phyloP scores from a whole-genome alignment of 2,888 invertebrate species.

The Patella ulyssiponensis region DNA sequence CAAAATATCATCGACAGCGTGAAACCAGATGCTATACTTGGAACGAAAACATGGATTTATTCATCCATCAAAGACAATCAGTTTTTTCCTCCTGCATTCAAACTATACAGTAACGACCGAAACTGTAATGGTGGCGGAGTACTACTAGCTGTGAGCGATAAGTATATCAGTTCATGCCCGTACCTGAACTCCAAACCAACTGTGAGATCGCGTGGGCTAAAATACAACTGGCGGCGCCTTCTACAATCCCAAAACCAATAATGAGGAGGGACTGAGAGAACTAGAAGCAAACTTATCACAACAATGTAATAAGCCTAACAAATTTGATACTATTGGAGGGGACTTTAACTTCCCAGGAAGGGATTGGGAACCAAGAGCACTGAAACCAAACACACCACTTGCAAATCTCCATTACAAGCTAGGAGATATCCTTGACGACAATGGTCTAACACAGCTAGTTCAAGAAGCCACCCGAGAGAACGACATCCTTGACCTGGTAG shows the following conservation, averaged over 20 bases:
- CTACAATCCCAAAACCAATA: too few relatives aligned
- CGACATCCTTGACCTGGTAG: background rate
- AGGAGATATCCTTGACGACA: constrained; percentile 22
- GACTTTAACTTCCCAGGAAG: constrained; percentile 19
- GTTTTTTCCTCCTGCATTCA: constrained; percentile 27
- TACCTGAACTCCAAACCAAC: constrained; percentile 20
- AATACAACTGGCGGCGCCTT: too few relatives aligned
- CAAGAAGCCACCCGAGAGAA: constrained; percentile 22
- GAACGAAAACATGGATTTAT: constrained; percentile 12
- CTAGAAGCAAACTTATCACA: background rate
- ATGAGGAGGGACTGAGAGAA: too few relatives aligned
- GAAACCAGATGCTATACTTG: constrained; percentile 19
- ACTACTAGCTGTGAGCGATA: constrained; percentile 27
- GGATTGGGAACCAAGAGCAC: constrained; percentile 16
- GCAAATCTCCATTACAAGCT: constrained; percentile 14
- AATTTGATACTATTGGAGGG: constrained; percentile 1
- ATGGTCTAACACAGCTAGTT: constrained; percentile 21
- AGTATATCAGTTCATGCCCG: constrained; percentile 20
- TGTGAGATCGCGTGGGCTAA: too few relatives aligned
- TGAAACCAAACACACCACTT: constrained; percentile 17
- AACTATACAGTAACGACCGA: constrained; percentile 31
- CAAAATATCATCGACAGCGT: constrained; percentile 22
- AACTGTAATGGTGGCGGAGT: constrained; percentile 31
- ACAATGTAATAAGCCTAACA: constrained; percentile 5
- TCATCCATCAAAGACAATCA: constrained; percentile 16